Evolutionary conservation across 1,140 invertebrate species (phyloP), one percentile per base, ranked within the genome.

Genomic region (Meloidogyne exigua): DNA sequence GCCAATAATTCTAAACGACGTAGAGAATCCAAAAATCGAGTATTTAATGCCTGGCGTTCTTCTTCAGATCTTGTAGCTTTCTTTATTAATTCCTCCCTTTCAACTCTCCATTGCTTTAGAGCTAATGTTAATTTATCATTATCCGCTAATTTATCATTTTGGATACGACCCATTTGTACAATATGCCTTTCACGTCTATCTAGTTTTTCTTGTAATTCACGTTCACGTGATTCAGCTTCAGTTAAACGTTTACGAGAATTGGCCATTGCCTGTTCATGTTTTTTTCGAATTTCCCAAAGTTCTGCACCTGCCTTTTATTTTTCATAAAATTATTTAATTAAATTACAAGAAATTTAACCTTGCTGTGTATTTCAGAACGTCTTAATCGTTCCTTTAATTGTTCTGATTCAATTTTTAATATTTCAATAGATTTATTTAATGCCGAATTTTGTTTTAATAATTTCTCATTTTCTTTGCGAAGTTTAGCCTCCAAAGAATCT

Each of bases 401-500:
- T 66, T 79, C 78, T 26, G 57, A 42, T 68, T 79, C 66, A 63
- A 42, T 49, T 64, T 72, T 76, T 44, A 75, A 77, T 49, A 28
- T 49, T 69, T 73, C 68, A 36, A 79, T 44, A 25, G 77, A 72
- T 39, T 64, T 80, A 49, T 28, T 62, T 32, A 79, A 63, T 26
- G 76, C 67, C 15, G 49, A 62, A 36, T 80, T 80, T 68, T 77
- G 42, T 67, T 77, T 28, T 23, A 67, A 44, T 23, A 79, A 66
- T 21, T 77, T n/a, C 5, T 79, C 77, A 64, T 79, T 79, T 23
- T 79, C 78, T 42, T 77, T 71, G 28, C 49, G 39, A 18, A 79
- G 28, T 26, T 36, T 25, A 65, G 26, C 2, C 1, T 63, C 62
- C 68, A 67, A 70, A 25, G 75, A 28, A 39, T 66, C 63, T 15